A percentile compares a stretch with the other conserved stretches of the same genome.
Conservation (phyloP, 1,140 invertebrate genomes). For the Trichogramma pretiosum region DNA sequence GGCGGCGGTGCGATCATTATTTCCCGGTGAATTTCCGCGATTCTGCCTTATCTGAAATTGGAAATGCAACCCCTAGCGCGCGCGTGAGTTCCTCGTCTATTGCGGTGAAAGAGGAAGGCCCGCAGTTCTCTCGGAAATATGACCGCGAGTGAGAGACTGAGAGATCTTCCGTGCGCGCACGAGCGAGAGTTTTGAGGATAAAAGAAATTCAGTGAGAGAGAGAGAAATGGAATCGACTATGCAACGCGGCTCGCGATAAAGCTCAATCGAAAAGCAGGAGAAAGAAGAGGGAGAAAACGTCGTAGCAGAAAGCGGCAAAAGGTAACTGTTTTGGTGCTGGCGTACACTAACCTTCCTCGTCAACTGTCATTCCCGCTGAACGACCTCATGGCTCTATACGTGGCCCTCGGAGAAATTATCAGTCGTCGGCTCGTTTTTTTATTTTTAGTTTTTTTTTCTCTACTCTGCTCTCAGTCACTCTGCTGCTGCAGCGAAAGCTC, state of each 20-base stretch:
- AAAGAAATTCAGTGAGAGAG: too few relatives aligned
- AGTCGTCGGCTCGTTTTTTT: neutral
- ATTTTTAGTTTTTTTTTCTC: neutral
- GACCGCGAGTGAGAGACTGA: neutral
- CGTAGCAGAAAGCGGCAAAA: neutral
- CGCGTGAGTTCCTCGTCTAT: neutral
- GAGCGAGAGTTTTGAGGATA: neutral
- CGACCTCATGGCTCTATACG: slow-evolving; percentile 16
- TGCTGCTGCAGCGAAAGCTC: neutral
- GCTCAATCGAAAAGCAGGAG: neutral
- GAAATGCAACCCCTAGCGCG: slow-evolving; percentile 15
- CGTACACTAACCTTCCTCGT: slow-evolving; percentile 14
- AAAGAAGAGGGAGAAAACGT: neutral
- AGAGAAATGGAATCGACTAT: too few relatives aligned
- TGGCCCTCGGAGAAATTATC: slow-evolving; percentile 12
- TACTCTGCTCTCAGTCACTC: slow-evolving; percentile 3
- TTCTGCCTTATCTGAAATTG: slow-evolving; percentile 17
- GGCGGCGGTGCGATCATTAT: slow-evolving; percentile 1
- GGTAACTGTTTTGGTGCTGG: neutral
- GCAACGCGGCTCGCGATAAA: slow-evolving; percentile 8
- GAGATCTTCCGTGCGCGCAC: neutral
- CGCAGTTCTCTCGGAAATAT: neutral
- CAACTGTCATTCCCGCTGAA: slow-evolving; percentile 17
- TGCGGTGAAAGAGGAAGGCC: neutral
- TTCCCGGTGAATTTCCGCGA: slow-evolving; percentile 8